These are phyloP conservation scores for Tringa solitaria DNA, from an alignment of 2,113 vertebrate species.

Conservation along the genomic window DNA sequence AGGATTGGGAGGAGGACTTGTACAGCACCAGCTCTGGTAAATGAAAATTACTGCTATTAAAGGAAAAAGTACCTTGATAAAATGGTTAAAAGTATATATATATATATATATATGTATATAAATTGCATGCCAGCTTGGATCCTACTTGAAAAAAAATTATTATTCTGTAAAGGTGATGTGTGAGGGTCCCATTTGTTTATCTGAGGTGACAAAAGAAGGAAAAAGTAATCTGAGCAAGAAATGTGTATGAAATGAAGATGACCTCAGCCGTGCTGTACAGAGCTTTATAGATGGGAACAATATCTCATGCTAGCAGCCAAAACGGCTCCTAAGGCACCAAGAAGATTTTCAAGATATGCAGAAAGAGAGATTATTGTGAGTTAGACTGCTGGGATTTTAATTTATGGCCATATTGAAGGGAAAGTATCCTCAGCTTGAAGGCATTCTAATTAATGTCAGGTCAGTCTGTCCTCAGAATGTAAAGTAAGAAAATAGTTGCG, in stretches of 20 bases:
- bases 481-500: background rate
- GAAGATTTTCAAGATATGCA: background rate
- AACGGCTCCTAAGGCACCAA: background rate
- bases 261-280: background rate
- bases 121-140: background rate
- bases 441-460: background rate
- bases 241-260: background rate
- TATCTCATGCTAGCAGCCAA: background rate
- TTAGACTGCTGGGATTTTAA: background rate
- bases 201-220: background rate
- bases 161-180: background rate
- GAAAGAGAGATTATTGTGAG: background rate
- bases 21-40: background rate
- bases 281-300: background rate
- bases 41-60: background rate
- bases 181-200: background rate
- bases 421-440: background rate
- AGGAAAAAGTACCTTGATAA: background rate
- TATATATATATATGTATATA: no score
- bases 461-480: background rate
- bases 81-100: background rate
- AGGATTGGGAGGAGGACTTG: background rate
- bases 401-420: background rate
- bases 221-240: background rate
- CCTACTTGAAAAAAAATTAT: background rate